Evolutionary conservation across 2,797 vertebrate genomes (phyloP).

Genomic region (Phataginus tetradactyla): DNA sequence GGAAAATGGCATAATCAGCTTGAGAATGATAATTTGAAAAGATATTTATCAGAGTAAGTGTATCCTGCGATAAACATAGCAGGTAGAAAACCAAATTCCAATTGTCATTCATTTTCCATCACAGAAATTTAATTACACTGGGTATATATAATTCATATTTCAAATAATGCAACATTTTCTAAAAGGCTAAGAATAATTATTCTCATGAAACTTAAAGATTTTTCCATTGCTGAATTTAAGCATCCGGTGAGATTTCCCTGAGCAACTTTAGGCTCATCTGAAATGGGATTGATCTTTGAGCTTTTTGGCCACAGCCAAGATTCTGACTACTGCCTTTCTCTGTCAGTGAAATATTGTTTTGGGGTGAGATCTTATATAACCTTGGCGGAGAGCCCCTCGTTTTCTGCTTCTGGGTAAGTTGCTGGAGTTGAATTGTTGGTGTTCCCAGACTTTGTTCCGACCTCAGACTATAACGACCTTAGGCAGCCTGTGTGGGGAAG

Average conservation of each 20-base stretch:
- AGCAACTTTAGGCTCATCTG: constrained; percentile 74
- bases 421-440: constrained; percentile 76
- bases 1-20: not conserved
- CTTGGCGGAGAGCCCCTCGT: constrained; percentile 79
- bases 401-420: constrained; percentile 72
- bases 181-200: constrained; percentile 76
- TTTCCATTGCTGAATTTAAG: constrained; percentile 80
- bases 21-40: constrained; percentile 5
- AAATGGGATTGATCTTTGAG: constrained; percentile 76
- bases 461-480: constrained; percentile 72
- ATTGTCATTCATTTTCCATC: constrained; percentile 70
- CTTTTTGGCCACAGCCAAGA: constrained; percentile 61
- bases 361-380: constrained; percentile 81
- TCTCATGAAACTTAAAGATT: constrained; percentile 79
- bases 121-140: constrained; percentile 76
- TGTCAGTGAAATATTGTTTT: constrained; percentile 77
- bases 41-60: not conserved
- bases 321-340: constrained; percentile 70
- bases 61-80: constrained; percentile 43
- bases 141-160: constrained; percentile 76
- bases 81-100: constrained; percentile 61
- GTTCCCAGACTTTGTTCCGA: constrained; percentile 75
- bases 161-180: constrained; percentile 83
- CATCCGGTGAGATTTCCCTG: constrained; percentile 78
- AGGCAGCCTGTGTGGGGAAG: constrained; percentile 73